phyloP scores from a whole-genome alignment of 2,797 vertebrate genomes.

The Chiroxiphia lanceolata region DNA sequence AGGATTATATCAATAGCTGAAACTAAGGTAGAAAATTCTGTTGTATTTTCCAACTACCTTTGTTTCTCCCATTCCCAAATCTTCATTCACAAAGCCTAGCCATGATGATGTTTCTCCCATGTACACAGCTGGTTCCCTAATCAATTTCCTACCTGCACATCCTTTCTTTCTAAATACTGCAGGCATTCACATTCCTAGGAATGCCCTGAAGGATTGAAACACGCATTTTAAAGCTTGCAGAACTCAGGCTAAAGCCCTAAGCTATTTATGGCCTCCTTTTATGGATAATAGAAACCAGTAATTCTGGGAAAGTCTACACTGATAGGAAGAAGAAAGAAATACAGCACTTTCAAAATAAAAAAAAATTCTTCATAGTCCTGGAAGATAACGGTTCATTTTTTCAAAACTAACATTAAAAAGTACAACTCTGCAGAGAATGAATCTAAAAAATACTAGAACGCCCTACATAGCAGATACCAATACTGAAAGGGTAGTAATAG shows the following conservation, averaged over 20 bases:
- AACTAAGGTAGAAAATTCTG: not conserved
- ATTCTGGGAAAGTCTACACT: not conserved
- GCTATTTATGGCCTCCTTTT: not conserved
- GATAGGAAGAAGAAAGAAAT: not conserved
- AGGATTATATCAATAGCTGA: not conserved
- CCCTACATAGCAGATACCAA: not conserved
- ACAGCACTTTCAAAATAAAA: not conserved
- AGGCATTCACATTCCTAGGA: not conserved
- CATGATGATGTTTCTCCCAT: not conserved
- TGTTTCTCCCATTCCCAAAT: not conserved
- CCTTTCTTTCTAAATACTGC: not conserved
- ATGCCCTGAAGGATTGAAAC: not conserved
- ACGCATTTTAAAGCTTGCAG: not conserved
- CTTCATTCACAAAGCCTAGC: too few species aligned
- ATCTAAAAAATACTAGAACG: not conserved
- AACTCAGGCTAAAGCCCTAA: not conserved
- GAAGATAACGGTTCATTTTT: not conserved
- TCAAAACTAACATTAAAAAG: not conserved
- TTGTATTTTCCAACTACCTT: not conserved
- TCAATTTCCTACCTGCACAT: not conserved
- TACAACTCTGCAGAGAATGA: not conserved
- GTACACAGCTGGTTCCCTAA: not conserved
- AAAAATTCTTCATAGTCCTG: not conserved
- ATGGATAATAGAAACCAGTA: not conserved
- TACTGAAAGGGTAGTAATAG: not conserved